Evolutionary conservation across 2,888 invertebrate genomes (phyloP), one percentile per base, ranked within the genome.

Genomic region (Alcis repandata): DNA sequence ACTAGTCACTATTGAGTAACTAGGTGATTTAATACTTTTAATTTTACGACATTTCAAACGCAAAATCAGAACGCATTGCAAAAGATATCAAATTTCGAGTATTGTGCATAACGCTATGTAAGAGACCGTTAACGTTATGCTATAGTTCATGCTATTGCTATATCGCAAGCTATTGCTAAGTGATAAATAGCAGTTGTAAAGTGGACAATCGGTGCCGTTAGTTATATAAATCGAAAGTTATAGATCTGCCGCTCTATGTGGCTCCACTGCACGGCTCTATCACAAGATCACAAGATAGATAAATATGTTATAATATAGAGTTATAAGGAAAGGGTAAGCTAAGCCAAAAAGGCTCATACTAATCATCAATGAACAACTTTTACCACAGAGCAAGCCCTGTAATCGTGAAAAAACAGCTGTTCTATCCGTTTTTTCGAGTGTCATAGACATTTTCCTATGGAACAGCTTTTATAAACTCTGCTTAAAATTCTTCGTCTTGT

Each of bases 181-280:
- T 62, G 27, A 53, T 53, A 46, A 40, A 53, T 53, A 22, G 11
- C 40, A 20, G 52, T 38, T 40, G 43, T 59, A 19, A 60, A 48
- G 32, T 60, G 13, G 15, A 51, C 59, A 63, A 62, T 63, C 38
- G 45, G 76, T 79, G 58, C 77, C 72, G 77, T 76, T 78, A 49
- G 59, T 68, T 69, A 77, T 69, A 77, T 80, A 79, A 83, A 80
- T 83, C 69, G 72, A 72, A 70, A 73, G 0, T 70, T 74, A 79
- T 72, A 70, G 74, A 72, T 73, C 68, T 75, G 74, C 77, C 73
- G 69, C 74, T 71, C 73, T 75, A 74, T 69, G 71, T 67, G 63
- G 22, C 10, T 22, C 22, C 13, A 22, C n/a, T 46, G 22, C 17
- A 7, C 13, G 11, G 46, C 6, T 22, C 46, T 46, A n/a, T 22